Evolutionary conservation across 35 echinoderm and acorn worm species (phyloP).

Genomic region (Lytechinus pictus): DNA sequence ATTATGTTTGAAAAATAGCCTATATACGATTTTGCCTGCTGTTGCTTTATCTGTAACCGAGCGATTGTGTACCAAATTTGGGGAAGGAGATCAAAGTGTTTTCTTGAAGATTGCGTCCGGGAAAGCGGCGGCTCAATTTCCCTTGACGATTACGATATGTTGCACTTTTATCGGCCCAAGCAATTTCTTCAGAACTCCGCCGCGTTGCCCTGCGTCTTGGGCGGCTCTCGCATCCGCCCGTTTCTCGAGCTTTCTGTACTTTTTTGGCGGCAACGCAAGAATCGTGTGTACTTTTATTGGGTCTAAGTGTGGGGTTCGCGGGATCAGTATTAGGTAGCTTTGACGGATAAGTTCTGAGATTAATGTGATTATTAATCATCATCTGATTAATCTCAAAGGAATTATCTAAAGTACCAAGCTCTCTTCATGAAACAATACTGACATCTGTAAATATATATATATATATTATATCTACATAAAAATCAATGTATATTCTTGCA

Average conservation of each 20-base stretch:
- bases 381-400: slow-evolving; percentile 12
- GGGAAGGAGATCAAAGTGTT: neutral
- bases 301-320: neutral
- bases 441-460: neutral
- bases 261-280: neutral
- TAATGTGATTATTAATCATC: slow-evolving; percentile 19
- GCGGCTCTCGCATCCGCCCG: neutral
- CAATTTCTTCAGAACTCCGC: slow-evolving; percentile 42
- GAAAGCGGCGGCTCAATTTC: neutral
- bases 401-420: neutral
- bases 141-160: slow-evolving; percentile 16
- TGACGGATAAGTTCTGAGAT: slow-evolving; percentile 1
- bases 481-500: too few species aligned
- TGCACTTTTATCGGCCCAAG: slow-evolving; percentile 4
- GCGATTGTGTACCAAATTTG: neutral
- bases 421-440: neutral
- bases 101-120: neutral
- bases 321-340: slow-evolving; percentile 4
- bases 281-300: slow-evolving; percentile 13
- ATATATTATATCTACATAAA: neutral
- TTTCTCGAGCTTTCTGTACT: neutral
- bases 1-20: neutral
- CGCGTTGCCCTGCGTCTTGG: slow-evolving; percentile 16
- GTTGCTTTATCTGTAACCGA: neutral
- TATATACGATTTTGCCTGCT: neutral